Evolutionary conservation across 2,113 vertebrate species (phyloP), one percentile per base, ranked within the genome.

Genomic region (Lophochroa leadbeateri): DNA sequence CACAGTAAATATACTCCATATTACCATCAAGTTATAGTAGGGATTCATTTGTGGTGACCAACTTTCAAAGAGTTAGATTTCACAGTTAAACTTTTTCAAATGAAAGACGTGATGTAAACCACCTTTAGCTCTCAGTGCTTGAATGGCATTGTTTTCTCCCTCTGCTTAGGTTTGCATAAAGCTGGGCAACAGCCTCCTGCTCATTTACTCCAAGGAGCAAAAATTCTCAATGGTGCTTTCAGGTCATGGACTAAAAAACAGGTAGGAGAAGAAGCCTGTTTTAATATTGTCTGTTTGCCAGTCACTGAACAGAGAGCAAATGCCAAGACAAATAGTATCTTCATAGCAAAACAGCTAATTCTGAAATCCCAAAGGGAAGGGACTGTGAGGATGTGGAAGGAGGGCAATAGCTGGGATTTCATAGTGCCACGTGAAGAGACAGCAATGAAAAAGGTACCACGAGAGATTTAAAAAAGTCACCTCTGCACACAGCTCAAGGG

Each of bases 201-300:
- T 47, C 99, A 99, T 96, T 98, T 99, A 97, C 98, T 99, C 75
- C 99, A 99, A 46, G 99, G 99, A 98, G 99, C 99, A 98, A 99
- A 99, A 98, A 99, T 99, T 97, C 98, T 99, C 95, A 99, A 99
- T 43, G 99, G 99, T 97, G 99, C 99, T 96, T 99, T 99, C 97
- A 98, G 99, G 97, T 98, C 99, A 11, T 99, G 99, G 99, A 99
- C 99, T 55, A 99, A 99, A 97, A 99, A 99, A 97, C 99, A 99
- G 98, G 99, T 99, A 97, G 90, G 97, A 82, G 65, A 60, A 71
- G 46, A 7, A 47, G 57, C n/a, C 52, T 74, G 41, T 25, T 44
- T 82, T 57, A 31, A 65, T 70, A 16, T 14, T 55, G 3, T 17
- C 7, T 57, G 21, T 75, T 78, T 70, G 55, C 33, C 37, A 53